Base-by-base conservation (phyloP, 1,140 invertebrate species). In the Drosophila neocordata region DNA sequence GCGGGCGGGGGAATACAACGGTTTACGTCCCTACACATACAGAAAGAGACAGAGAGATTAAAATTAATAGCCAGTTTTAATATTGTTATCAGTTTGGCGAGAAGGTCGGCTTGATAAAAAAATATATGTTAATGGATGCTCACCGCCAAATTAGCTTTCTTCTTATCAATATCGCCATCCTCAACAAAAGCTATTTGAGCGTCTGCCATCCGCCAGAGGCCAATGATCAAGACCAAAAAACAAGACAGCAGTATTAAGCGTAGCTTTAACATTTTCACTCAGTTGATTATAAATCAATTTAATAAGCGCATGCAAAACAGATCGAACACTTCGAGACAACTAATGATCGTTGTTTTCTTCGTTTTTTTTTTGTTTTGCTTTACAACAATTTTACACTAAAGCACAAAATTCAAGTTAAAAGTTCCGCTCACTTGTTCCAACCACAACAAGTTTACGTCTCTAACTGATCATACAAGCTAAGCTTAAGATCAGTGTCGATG, bases 1-100 rank as follows among this genome's bases (percentile, higher is more conserved):
- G 68, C 81, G 91, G 0, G 92, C 91, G 11, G 94, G 94, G 37
- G 93, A 90, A 58, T 91, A 93, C 5, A 95, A 78, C 11, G 95
- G 94, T 53, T 91, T 88, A 9, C 93, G 92, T 63, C 93, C 92
- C 94, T 94, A 61, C 6, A 8, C 20, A 11, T n/a, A 60, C 41
- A 75, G 55, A 56, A 13, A 55, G 20, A 53, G 8, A 75, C 74
- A 83, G 53, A 52, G 69, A 41, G 7, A 57, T 6, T 31, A 20
- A 74, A 20, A n/a, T 8, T 24, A 13, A 61, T 18, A 56, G 12
- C 20, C 24, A 38, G 37, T 9, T 53, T 51, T 59, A 15, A 6
- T 44, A 52, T 56, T 58, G 57, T 89, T 84, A 84, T 84, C 75
- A 87, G 12, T 37, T 48, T 48, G 8, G 0, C 9, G 15, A 27